Evolutionary conservation across 2,113 vertebrate species (phyloP).

Genomic region (Lethenteron reissneri): DNA sequence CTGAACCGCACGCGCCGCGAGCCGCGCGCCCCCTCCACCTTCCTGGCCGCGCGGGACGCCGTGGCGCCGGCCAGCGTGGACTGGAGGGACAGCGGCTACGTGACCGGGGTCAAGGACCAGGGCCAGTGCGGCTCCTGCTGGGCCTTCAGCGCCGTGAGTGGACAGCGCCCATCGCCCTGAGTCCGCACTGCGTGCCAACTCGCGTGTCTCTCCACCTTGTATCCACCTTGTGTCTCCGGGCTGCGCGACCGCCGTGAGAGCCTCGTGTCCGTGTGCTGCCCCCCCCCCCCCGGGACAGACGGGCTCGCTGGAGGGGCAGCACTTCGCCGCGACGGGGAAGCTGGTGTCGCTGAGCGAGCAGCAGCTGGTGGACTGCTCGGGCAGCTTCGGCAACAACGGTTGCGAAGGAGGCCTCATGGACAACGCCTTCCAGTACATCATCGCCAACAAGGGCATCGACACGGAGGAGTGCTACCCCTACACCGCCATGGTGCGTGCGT

Average conservation of each 20-base stretch:
- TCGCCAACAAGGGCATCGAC: slow-evolving; percentile 24
- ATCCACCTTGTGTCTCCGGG: slow-evolving; percentile 17
- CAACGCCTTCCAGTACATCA: slow-evolving; percentile 24
- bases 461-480: slow-evolving; percentile 34
- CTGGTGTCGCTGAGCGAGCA: slow-evolving; percentile 38
- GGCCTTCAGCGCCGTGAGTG: slow-evolving; percentile 59
- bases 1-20: too few relatives aligned
- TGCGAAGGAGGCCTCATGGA: slow-evolving; percentile 29
- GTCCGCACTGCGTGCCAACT: too few relatives aligned
- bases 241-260: too few relatives aligned
- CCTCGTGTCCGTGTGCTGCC: too few relatives aligned
- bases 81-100: slow-evolving; percentile 29
- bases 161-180: not conserved
- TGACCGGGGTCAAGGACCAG: slow-evolving; percentile 33
- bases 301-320: slow-evolving; percentile 33
- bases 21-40: too few relatives aligned
- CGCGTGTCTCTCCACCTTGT: slow-evolving; percentile 13
- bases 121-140: slow-evolving; percentile 75
- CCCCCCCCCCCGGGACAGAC: slow-evolving; percentile 12
- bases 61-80: slow-evolving; percentile 15
- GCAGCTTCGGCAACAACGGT: slow-evolving; percentile 22
- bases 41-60: too few relatives aligned
- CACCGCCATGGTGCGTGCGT: slow-evolving; percentile 19
- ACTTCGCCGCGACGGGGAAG: slow-evolving; percentile 25
- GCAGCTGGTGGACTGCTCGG: slow-evolving; percentile 40